phyloP scores from a whole-genome alignment of 2,888 invertebrate genomes.

The Stenodera caucasica region DNA sequence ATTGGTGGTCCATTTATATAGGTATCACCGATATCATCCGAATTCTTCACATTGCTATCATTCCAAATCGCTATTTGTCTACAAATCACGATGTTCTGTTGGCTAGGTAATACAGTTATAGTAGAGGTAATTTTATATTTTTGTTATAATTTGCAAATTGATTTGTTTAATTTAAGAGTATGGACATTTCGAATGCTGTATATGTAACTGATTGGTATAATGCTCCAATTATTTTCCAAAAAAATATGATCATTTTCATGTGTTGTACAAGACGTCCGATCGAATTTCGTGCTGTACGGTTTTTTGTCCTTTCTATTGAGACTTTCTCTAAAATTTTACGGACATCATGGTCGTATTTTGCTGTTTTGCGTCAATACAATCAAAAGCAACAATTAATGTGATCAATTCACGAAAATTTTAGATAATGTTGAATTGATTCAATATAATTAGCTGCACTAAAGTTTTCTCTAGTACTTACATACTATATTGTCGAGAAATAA shows the following conservation, averaged over 20 bases:
- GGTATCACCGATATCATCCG: too few species aligned
- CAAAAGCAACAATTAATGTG: too few species aligned
- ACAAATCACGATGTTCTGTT: not conserved
- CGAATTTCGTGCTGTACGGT: not conserved
- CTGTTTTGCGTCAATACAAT: not conserved
- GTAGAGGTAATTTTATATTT: conserved; percentile 7
- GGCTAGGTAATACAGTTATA: conserved; percentile 18
- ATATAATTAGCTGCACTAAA: too few species aligned
- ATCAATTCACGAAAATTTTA: too few species aligned
- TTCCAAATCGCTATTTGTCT: too few species aligned
- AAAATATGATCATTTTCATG: conserved; percentile 7
- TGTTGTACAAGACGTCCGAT: conserved; percentile 1
- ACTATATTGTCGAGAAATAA: too few species aligned
- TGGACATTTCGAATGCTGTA: conserved; percentile 1
- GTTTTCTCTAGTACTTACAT: too few species aligned
- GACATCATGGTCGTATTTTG: conserved; percentile 16
- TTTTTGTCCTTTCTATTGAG: conserved; percentile 10
- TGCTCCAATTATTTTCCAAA: conserved; percentile 1
- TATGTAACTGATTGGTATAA: conserved; percentile 12
- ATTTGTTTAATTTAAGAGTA: conserved; percentile 11
- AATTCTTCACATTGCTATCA: too few species aligned
- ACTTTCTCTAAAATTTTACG: conserved; percentile 11
- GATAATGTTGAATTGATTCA: too few species aligned
- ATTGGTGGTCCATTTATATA: too few species aligned
- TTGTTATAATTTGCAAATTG: not conserved